Percentiles rank a stretch among this genome's conserved stretches.
Evolutionary conservation across 2,113 vertebrate species (phyloP).

Genomic region (Acanthochromis polyacanthus): DNA sequence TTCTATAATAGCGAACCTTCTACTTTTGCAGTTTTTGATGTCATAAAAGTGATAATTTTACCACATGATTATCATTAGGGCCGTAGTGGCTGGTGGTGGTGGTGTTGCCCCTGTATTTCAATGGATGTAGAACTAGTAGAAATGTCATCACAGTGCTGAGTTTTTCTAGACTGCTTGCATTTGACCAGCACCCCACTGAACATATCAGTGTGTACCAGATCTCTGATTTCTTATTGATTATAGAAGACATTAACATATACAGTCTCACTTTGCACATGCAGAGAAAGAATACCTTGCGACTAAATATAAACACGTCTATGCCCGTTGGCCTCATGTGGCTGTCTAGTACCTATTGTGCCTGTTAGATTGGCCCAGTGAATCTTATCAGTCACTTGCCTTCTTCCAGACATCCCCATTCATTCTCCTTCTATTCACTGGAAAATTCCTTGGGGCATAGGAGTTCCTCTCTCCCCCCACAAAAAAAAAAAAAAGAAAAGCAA

Average conservation of each 20-base stretch:
- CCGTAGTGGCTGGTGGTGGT: too few species aligned
- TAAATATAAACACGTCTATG: conserved; percentile 48
- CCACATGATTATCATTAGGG: too few species aligned
- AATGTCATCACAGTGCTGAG: neutral
- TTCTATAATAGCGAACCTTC: too few species aligned
- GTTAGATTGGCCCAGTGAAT: conserved; percentile 59
- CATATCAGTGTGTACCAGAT: neutral
- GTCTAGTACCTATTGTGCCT: conserved; percentile 44
- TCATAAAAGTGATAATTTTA: too few species aligned
- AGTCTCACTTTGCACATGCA: conserved; percentile 7
- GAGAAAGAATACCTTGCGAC: neutral
- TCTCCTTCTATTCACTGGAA: conserved; percentile 44
- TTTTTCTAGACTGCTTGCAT: neutral
- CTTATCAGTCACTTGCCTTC: conserved; percentile 66
- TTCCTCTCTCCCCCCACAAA: conserved; percentile 19
- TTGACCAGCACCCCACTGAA: neutral
- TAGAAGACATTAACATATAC: conserved; percentile 4
- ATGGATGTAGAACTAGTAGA: too few species aligned
- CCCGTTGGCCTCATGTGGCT: conserved; percentile 16
- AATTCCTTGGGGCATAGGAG: conserved; percentile 32
- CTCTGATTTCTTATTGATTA: conserved; percentile 19
- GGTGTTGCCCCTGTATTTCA: too few species aligned
- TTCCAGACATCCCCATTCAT: conserved; percentile 62
- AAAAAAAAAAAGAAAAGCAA: conserved; percentile 39
- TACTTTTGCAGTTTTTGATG: too few species aligned